Base-by-base conservation (phyloP, 2,797 vertebrate species). In the Pygocentrus nattereri region DNA sequence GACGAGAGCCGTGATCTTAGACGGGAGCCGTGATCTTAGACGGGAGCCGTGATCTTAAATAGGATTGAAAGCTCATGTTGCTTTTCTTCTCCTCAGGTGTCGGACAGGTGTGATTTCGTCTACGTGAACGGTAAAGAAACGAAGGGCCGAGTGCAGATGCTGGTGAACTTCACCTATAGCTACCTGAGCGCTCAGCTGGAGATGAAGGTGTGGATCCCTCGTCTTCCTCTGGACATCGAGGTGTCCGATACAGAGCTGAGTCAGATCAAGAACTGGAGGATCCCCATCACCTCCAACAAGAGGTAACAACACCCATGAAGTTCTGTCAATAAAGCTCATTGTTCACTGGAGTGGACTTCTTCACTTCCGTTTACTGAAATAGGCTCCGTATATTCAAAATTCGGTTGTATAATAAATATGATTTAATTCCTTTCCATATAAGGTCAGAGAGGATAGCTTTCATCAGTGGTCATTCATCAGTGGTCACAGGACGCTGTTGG, bases 201-300 rank as follows among this genome's bases (percentile, higher is more conserved):
- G 87, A 90, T 98, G 88, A 95, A 94, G 0, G 97, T 98, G 41
- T 98, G 97, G 97, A 94, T 95, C 80, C 97, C 98, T 69, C 95
- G 90, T 44, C 96, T 97, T 15, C 97, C 97, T 0, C 95, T 98
- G 80, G 95, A 97, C 90, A 97, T 99, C 6, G 97, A 98, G 86
- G 93, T 98, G 85, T 97, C 97, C 0, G 97, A 98, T 92, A 91
- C 95, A 0, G 96, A 98, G 86, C 94, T 99, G 78, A 97, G 96
- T 89, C 97, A 98, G 92, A 96, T 99, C 91, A 98, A 97, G 91
- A 96, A 96, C 78, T 98, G 97, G 97, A 94, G 97, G 89, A 95
- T 98, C 4, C 97, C 97, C 52, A 94, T 97, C 73, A 74, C 94
- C 56, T 95, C 92, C 83, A 95, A 91, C 21, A 95, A 93, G 87